Base-by-base conservation (phyloP, 1,140 invertebrate genomes). In the Bombus huntii region DNA sequence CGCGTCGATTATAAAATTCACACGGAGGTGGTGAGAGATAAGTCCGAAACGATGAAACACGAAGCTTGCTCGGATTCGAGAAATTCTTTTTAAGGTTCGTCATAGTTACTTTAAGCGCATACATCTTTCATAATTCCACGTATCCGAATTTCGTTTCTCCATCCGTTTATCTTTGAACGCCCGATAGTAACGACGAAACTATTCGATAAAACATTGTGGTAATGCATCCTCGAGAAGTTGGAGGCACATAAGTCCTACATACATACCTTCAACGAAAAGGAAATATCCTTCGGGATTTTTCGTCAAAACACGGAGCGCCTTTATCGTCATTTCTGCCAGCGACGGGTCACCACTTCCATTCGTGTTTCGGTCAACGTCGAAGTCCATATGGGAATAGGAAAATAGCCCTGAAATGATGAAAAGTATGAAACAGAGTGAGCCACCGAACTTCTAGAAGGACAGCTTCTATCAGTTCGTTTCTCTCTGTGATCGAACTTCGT, bases 191-290 rank as follows among this genome's bases (percentile, higher is more conserved):
- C 12, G 2, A 18, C 13, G 66, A 47, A 34, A 71, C 31, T 6
- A 13, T 25, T 28, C 12, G 18, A 37, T n/a, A 42, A 62, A 62
- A 62, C 22, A 34, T 71, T 25, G n/a, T 22, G 4, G 34, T n/a
- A 34, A 39, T 53, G 47, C 42, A 13, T 37, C 66, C 18, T 3
- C 2, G n/a, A 18, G 10, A 34, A 34, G 25, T 75, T 13, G 28
- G 39, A 28, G 0, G 37, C 25, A 53, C 62, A 44, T 47, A 79
- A 37, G 57, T 79, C 65, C 80, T 73, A 84, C 15, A 25, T 70
- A 81, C 94, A 95, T 93, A 98, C 98, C 98, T 96, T 99, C 98
- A 10, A 99, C 97, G 91, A 99, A 97, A 22, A 99, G 94, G 92
- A 99, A 98, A 94, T 97, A 99, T 44, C 98, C 98, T 71, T 97